phyloP scores from a whole-genome alignment of 2,113 vertebrate species.

The Ibidorhyncha struthersii region DNA sequence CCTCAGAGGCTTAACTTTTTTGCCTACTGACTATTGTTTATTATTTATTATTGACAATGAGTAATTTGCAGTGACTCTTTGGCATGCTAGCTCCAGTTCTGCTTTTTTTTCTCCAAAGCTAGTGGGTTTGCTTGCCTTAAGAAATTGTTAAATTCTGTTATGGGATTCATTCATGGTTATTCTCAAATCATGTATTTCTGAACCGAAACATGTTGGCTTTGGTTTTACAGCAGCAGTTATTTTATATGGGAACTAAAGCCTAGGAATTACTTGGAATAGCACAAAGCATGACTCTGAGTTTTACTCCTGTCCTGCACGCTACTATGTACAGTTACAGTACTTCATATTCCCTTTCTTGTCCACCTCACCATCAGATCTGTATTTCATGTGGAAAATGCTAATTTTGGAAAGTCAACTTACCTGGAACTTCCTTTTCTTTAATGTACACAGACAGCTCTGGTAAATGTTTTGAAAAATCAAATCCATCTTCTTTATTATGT shows the following conservation, averaged over 20 bases:
- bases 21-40: not conserved
- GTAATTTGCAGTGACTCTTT: not conserved
- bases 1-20: not conserved
- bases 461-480: not conserved
- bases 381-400: not conserved
- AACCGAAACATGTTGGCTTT: not conserved
- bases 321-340: not conserved
- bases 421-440: not conserved
- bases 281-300: not conserved
- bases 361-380: not conserved
- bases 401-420: not conserved
- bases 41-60: not conserved
- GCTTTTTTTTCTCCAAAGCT: not conserved
- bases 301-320: not conserved
- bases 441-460: not conserved
- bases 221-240: not conserved
- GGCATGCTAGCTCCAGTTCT: not conserved
- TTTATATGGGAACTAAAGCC: not conserved
- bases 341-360: not conserved
- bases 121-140: not conserved
- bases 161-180: not conserved
- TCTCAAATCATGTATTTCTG: not conserved
- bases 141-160: not conserved
- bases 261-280: not conserved
- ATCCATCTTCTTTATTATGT: fast-evolving